These are phyloP conservation scores for Actenoides lindsayi DNA, from an alignment of 2,113 vertebrate species.

Conservation along the genomic window DNA sequence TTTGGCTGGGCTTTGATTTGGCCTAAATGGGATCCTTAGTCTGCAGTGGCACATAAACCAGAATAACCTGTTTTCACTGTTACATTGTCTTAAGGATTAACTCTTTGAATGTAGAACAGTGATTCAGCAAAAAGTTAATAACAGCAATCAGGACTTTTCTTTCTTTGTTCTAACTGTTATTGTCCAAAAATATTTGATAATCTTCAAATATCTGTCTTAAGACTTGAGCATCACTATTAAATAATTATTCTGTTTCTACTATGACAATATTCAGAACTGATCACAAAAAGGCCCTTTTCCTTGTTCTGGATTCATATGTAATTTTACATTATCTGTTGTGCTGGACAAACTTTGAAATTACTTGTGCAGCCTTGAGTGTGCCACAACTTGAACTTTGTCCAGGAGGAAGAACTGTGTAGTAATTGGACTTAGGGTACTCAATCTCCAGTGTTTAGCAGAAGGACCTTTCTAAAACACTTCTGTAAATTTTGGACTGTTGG, in stretches of 20 bases:
- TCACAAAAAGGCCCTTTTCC: neutral
- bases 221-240: neutral
- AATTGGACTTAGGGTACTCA: neutral
- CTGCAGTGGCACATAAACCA: neutral
- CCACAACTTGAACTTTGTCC: neutral
- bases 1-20: neutral
- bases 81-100: neutral
- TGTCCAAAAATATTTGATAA: neutral
- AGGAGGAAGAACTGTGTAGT: neutral
- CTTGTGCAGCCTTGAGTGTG: neutral
- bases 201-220: neutral
- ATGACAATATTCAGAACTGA: neutral
- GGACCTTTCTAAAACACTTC: neutral
- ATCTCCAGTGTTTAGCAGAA: neutral
- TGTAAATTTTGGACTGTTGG: neutral
- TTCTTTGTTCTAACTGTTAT: neutral
- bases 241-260: neutral
- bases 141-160: neutral
- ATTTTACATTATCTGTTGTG: neutral
- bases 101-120: neutral
- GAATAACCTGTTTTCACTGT: neutral
- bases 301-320: fast-evolving
- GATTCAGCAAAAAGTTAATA: neutral
- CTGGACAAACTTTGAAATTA: neutral
- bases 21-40: neutral